Evolutionary conservation across 2,888 invertebrate genomes (phyloP).

Genomic region (Xestia sexstrigata): DNA sequence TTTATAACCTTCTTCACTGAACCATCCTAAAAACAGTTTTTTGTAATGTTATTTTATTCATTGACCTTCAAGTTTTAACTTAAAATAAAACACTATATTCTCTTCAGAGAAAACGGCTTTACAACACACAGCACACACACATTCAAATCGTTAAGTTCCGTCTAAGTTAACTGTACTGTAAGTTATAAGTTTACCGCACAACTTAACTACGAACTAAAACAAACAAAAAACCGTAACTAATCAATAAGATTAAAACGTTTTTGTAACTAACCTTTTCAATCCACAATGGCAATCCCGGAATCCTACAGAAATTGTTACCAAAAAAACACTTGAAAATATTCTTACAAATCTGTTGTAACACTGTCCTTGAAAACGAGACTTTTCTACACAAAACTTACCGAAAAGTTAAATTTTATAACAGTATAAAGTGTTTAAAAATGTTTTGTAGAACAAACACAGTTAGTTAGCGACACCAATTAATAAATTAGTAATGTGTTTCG

Average conservation of each 20-base stretch:
- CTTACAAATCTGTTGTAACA: constrained; percentile 80
- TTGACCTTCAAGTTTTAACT: constrained; percentile 47
- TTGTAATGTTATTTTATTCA: constrained; percentile 22
- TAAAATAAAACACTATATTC: constrained; percentile 58
- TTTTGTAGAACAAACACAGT: constrained; percentile 68
- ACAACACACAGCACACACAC: constrained; percentile 41
- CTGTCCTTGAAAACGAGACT: constrained; percentile 80
- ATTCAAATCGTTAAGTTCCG: constrained; percentile 50
- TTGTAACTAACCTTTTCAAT: constrained; percentile 72
- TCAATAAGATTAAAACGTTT: constrained; percentile 47
- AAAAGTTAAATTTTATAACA: constrained; percentile 57
- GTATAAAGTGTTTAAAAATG: constrained; percentile 43
- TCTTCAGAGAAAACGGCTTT: constrained; percentile 50
- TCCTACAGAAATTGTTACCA: constrained; percentile 76
- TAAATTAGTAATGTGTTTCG: constrained; percentile 65
- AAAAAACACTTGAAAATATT: constrained; percentile 73
- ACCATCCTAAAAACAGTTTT: constrained; percentile 21
- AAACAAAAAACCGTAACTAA: constrained; percentile 49
- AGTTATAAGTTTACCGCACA: constrained; percentile 57
- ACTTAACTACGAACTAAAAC: constrained; percentile 38
- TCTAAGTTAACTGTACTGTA: constrained; percentile 66
- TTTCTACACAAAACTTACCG: constrained; percentile 70
- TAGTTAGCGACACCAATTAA: constrained; percentile 79
- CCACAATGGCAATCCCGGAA: constrained; percentile 81
- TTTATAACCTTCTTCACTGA: constrained; percentile 38